These are phyloP conservation scores for Phocoena phocoena DNA, from an alignment of 2,113 vertebrate species.

Conservation along the genomic window DNA sequence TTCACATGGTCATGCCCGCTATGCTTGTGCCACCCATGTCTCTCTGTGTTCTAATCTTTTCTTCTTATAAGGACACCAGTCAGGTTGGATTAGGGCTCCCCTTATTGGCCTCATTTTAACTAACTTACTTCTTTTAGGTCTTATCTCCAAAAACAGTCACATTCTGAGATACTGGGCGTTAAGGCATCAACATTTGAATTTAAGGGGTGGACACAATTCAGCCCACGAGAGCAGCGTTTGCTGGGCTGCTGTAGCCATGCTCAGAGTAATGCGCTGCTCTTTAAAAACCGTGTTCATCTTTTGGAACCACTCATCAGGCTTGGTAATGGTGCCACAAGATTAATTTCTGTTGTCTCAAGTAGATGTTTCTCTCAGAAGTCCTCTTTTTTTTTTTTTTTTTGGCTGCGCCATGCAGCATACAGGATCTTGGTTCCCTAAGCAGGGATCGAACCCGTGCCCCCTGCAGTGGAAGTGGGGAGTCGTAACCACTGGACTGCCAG, in stretches of 20 bases:
- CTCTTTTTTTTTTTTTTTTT: too few relatives aligned
- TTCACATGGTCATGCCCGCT: rapidly evolving
- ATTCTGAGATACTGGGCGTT: background rate
- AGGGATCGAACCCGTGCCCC: too few relatives aligned
- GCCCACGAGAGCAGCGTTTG: too few relatives aligned
- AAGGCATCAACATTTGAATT: too few relatives aligned
- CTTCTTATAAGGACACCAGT: background rate
- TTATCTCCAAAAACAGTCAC: background rate
- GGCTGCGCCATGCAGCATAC: too few relatives aligned
- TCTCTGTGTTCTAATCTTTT: background rate
- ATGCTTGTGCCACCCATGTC: rapidly evolving
- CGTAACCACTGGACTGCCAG: too few relatives aligned
- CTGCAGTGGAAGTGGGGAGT: too few relatives aligned
- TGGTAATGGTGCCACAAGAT: background rate
- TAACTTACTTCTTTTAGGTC: background rate
- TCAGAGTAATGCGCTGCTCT: background rate
- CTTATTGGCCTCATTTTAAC: background rate
- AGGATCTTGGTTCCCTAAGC: too few relatives aligned
- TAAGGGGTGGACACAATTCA: background rate
- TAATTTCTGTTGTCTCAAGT: background rate
- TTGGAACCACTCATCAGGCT: background rate
- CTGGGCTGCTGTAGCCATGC: background rate
- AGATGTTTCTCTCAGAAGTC: background rate
- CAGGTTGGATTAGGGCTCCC: background rate
- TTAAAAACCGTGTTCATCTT: background rate